Percentiles rank a stretch among this genome's conserved stretches.
These are phyloP conservation scores for Notodonta dromedarius DNA, from an alignment of 2,888 invertebrate species.

Conservation along the genomic window DNA sequence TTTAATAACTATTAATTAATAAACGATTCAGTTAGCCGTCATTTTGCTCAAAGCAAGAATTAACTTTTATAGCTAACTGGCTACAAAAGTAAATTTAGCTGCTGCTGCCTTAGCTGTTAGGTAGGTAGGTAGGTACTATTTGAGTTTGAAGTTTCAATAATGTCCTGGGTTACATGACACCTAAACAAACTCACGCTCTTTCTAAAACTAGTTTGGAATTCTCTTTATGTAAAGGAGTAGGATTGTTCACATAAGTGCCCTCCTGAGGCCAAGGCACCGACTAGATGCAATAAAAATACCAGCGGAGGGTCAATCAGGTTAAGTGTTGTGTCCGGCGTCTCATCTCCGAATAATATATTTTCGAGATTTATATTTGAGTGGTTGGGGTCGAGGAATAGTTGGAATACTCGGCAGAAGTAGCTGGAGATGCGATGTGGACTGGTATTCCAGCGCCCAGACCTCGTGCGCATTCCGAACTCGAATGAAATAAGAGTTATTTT, in stretches of 20 bases:
- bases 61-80: too few species aligned
- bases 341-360: slow-evolving; percentile 63
- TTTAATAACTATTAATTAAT: too few species aligned
- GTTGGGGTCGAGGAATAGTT: slow-evolving; percentile 62
- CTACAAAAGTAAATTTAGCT: too few species aligned
- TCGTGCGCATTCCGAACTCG: slow-evolving; percentile 34
- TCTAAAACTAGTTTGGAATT: slow-evolving; percentile 21
- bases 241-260: slow-evolving; percentile 52
- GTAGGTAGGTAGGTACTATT: too few species aligned
- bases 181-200: background rate
- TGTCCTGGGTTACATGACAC: too few species aligned
- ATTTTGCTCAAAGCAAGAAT: too few species aligned
- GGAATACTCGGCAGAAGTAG: slow-evolving; percentile 42
- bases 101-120: too few species aligned
- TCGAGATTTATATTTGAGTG: slow-evolving; percentile 64
- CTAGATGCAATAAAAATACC: slow-evolving; percentile 74
- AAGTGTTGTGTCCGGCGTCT: slow-evolving; percentile 68
- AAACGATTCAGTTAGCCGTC: too few species aligned
- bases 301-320: slow-evolving; percentile 73
- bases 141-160: too few species aligned
- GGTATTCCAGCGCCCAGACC: slow-evolving; percentile 31
- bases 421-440: slow-evolving; percentile 14
- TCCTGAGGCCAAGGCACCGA: slow-evolving; percentile 50
- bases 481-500: slow-evolving; percentile 29
- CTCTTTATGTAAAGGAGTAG: slow-evolving; percentile 44